Conservation (phyloP, 1,140 invertebrate genomes). For the Aphis craccivora region DNA sequence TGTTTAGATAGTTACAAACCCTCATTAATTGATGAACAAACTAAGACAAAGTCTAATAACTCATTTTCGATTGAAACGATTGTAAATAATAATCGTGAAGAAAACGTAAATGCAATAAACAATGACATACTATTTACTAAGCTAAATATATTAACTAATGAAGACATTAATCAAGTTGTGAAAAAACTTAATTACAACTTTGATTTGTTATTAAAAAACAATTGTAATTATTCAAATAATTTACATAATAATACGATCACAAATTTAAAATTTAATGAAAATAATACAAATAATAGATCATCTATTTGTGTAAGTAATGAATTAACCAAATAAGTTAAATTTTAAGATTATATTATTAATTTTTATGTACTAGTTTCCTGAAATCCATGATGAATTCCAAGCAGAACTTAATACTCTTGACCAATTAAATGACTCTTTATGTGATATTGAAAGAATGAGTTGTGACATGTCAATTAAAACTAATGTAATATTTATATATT, state of each 20-base stretch:
- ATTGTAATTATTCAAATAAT: background rate
- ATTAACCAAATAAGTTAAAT: background rate
- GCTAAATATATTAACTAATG: background rate
- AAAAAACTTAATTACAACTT: background rate
- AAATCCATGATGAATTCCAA: constrained; percentile 48
- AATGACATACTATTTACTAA: constrained; percentile 18
- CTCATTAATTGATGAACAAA: background rate
- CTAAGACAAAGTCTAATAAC: background rate
- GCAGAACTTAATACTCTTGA: constrained; percentile 33
- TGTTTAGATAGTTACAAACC: background rate
- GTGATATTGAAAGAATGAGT: constrained; percentile 43
- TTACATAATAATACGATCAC: background rate
- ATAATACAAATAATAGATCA: background rate
- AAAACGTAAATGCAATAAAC: background rate
- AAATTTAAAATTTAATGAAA: constrained; percentile 8
- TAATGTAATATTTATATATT: background rate
- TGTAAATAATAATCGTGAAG: background rate
- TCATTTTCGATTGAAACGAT: background rate
- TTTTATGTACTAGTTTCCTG: constrained; percentile 11
- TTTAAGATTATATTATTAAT: background rate
- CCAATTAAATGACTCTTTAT: constrained; percentile 37
- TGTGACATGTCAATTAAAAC: background rate
- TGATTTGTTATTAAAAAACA: background rate
- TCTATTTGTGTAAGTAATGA: background rate
- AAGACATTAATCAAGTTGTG: constrained; percentile 10